Conservation (phyloP, 2,797 vertebrate species). For the Micropoecilia bifurca region DNA sequence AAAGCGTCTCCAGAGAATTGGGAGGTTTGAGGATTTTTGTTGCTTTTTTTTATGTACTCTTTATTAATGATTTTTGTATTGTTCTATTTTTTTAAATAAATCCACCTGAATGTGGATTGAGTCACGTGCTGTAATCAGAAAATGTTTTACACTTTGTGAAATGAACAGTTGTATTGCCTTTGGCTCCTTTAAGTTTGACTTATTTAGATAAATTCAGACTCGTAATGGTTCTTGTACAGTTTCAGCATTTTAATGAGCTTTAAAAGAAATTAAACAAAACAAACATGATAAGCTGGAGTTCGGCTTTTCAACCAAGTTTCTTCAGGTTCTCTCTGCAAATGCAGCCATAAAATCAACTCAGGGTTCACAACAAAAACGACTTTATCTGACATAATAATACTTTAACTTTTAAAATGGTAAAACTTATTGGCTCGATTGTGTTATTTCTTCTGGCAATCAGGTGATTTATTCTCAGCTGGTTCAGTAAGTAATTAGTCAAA, state of each 20-base stretch:
- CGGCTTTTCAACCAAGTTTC: background rate
- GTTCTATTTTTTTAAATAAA: slow-evolving; percentile 24
- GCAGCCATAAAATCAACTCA: slow-evolving; percentile 3
- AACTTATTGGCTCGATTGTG: background rate
- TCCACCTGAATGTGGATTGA: slow-evolving; percentile 58
- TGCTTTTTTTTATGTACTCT: slow-evolving; percentile 36
- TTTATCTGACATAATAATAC: slow-evolving; percentile 3
- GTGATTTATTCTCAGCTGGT: background rate
- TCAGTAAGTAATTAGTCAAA: slow-evolving; percentile 6
- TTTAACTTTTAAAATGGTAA: background rate
- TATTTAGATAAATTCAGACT: slow-evolving; percentile 32
- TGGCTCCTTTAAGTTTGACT: slow-evolving; percentile 35
- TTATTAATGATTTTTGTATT: slow-evolving; percentile 45
- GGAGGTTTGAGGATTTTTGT: slow-evolving; percentile 53
- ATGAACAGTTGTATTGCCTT: slow-evolving; percentile 3
- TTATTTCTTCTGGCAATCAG: slow-evolving; percentile 4
- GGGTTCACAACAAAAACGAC: background rate
- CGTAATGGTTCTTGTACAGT: slow-evolving; percentile 24
- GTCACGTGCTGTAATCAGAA: slow-evolving; percentile 45
- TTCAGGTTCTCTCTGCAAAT: slow-evolving; percentile 11
- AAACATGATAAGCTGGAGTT: slow-evolving; percentile 20
- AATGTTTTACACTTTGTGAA: slow-evolving; percentile 48
- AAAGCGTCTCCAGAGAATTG: slow-evolving; percentile 44
- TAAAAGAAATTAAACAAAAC: slow-evolving; percentile 30
- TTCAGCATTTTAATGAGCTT: slow-evolving; percentile 39